These are phyloP conservation scores for Paralichthys olivaceus DNA, from an alignment of 2,113 vertebrate species.

Conservation along the genomic window DNA sequence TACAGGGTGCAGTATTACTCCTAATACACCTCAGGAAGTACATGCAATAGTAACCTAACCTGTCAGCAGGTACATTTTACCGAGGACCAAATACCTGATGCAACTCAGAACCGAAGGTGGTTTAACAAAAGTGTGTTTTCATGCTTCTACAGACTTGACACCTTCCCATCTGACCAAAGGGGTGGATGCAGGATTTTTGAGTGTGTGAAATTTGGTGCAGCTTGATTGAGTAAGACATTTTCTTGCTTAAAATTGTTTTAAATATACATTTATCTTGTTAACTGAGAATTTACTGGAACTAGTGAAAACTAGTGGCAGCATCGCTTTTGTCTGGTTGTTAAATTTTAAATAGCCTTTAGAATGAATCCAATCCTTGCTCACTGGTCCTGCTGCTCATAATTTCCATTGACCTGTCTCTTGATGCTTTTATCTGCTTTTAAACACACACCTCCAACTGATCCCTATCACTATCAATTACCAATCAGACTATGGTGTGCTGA, in stretches of 20 bases:
- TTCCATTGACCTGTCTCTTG: slow-evolving; percentile 58
- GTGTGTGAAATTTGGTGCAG: no score
- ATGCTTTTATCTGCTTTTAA: slow-evolving; percentile 63
- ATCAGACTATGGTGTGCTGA: slow-evolving; percentile 68
- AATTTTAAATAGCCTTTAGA: neutral
- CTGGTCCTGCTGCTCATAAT: slow-evolving; percentile 44
- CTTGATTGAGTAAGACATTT: no score
- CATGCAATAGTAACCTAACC: neutral
- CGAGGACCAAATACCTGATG: neutral
- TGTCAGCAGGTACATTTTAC: neutral
- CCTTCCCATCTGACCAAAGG: no score
- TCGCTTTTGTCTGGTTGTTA: neutral
- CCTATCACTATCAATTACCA: slow-evolving; percentile 79
- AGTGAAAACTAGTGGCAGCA: neutral
- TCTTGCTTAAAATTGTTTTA: no score
- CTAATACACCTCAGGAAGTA: neutral
- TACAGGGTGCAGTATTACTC: neutral
- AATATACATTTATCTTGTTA: neutral
- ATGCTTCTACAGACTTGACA: neutral
- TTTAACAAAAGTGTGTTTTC: neutral
- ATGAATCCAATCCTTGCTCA: slow-evolving; percentile 40
- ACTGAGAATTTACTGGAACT: neutral
- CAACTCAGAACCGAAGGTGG: neutral
- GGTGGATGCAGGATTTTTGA: no score
- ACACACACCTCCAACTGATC: slow-evolving; percentile 66